These are phyloP conservation scores for Aselliscus stoliczkanus DNA, from an alignment of 2,797 vertebrate genomes.

Conservation along the genomic window DNA sequence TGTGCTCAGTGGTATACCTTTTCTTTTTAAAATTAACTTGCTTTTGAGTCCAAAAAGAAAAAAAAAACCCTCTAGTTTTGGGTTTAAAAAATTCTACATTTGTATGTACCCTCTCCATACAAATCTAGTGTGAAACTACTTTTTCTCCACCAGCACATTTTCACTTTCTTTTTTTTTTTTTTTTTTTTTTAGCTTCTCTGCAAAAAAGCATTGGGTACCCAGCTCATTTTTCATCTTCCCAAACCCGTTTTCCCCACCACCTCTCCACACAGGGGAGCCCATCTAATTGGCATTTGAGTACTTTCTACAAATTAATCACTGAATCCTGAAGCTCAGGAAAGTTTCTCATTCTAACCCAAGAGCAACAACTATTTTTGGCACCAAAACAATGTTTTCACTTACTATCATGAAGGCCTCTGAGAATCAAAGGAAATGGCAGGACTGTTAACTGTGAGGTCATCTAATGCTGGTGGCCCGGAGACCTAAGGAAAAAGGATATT, in stretches of 20 bases:
- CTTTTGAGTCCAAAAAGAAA: conserved; percentile 31
- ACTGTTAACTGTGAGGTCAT: not conserved
- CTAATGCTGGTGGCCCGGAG: not conserved
- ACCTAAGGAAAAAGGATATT: not conserved
- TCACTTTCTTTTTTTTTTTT: not conserved
- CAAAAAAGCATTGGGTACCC: not conserved
- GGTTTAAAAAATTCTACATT: conserved; percentile 36
- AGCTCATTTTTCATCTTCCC: not conserved
- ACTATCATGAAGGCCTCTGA: not conserved
- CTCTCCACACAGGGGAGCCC: not conserved
- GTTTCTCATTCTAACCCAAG: conserved; percentile 27
- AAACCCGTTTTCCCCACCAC: not conserved
- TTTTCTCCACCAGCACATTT: not conserved
- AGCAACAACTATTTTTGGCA: conserved; percentile 42
- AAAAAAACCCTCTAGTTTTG: not conserved
- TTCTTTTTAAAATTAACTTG: not conserved
- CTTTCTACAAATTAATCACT: conserved; percentile 43
- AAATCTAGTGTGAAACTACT: conserved; percentile 26
- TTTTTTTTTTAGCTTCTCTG: not conserved
- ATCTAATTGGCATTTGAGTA: not conserved
- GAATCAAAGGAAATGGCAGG: not conserved
- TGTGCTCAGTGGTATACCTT: not conserved
- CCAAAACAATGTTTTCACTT: not conserved
- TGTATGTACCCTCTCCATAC: not conserved
- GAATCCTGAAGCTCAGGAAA: conserved; percentile 46